phyloP scores from a whole-genome alignment of 2,797 vertebrate genomes.

The Neosilurus hyrtlii region DNA sequence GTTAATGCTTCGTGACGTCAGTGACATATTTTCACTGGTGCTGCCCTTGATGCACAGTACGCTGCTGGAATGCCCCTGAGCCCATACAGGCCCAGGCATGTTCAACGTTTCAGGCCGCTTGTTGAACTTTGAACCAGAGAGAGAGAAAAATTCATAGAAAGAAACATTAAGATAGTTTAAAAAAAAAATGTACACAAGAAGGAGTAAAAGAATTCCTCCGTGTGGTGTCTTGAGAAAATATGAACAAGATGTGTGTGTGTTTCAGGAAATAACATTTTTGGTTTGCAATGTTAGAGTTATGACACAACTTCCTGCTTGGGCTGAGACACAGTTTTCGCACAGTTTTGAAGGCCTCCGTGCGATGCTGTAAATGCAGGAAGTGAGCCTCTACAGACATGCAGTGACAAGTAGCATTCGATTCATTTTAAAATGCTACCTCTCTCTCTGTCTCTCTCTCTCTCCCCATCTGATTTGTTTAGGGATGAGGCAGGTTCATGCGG shows the following conservation, averaged over 20 bases:
- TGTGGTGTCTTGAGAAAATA: not conserved
- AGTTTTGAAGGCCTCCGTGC: constrained; percentile 12
- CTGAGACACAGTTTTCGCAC: not conserved
- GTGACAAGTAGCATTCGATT: constrained; percentile 18
- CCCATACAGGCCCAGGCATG: too few relatives aligned
- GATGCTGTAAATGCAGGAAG: constrained; percentile 19
- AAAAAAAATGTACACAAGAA: not conserved
- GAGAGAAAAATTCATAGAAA: constrained; percentile 9
- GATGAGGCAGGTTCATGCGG: constrained; percentile 93
- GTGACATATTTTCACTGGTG: not conserved
- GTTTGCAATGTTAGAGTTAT: constrained; percentile 11
- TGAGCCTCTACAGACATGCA: constrained; percentile 12
- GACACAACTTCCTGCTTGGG: constrained; percentile 26
- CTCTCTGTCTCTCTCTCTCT: constrained; percentile 8
- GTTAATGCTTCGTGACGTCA: constrained; percentile 14
- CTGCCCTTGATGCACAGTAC: not conserved
- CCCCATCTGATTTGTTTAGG: constrained; percentile 61
- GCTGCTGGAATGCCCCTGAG: constrained; percentile 18
- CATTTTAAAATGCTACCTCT: not conserved
- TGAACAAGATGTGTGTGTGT: not conserved
- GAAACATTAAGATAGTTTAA: not conserved
- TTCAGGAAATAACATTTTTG: constrained; percentile 4
- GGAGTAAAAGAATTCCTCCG: not conserved
- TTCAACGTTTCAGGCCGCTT: not conserved
- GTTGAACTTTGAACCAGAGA: not conserved